Percentiles rank a stretch among this genome's conserved stretches.
Conservation (phyloP, 2,113 vertebrate genomes). For the Pituophis catenifer region DNA sequence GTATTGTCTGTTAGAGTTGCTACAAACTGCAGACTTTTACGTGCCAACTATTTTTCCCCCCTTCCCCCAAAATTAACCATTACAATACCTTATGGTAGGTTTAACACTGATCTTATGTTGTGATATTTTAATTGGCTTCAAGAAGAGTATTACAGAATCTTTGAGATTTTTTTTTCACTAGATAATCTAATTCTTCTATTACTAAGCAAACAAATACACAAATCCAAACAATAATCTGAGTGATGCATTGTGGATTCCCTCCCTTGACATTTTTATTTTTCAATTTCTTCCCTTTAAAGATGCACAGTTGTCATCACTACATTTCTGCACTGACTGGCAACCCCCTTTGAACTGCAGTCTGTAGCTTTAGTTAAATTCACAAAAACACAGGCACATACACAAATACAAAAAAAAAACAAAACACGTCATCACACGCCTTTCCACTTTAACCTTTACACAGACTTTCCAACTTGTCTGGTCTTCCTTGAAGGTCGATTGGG, state of each 20-base stretch:
- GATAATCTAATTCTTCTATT: neutral
- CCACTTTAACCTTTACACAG: slow-evolving; percentile 69
- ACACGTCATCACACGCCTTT: slow-evolving; percentile 41
- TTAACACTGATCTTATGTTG: neutral
- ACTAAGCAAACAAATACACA: neutral
- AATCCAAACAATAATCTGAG: neutral
- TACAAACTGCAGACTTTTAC: neutral
- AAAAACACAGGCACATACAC: slow-evolving; percentile 15
- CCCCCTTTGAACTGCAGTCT: slow-evolving; percentile 52
- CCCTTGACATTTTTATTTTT: neutral
- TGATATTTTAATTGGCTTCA: neutral
- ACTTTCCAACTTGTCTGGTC: slow-evolving; percentile 72
- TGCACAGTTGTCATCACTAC: slow-evolving; percentile 12
- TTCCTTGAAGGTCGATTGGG: slow-evolving; percentile 87
- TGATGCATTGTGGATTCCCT: neutral
- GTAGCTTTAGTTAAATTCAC: slow-evolving; percentile 43
- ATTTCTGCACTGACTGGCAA: slow-evolving; percentile 31
- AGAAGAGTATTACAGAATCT: neutral
- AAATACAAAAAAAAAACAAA: slow-evolving; percentile 9
- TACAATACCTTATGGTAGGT: neutral
- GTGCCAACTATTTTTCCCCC: neutral
- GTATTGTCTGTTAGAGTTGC: neutral
- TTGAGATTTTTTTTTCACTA: neutral
- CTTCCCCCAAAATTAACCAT: neutral
- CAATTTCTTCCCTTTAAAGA: slow-evolving; percentile 16